phyloP scores from a whole-genome alignment of 1,140 invertebrate species.

The Calycopis cecrops region DNA sequence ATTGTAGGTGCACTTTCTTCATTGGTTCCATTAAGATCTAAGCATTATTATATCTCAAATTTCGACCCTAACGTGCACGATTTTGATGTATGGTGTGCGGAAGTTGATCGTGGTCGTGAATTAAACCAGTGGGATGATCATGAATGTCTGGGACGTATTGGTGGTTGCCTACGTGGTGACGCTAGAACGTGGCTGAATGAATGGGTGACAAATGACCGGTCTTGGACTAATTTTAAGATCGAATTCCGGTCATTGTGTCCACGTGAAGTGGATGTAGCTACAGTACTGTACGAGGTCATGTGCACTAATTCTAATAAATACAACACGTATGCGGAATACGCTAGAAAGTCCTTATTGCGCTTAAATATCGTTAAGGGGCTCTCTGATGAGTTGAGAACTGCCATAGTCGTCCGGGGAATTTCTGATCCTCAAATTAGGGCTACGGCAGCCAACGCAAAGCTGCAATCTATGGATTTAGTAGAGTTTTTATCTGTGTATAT shows the following conservation, averaged over 20 bases:
- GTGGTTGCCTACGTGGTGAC: conserved; percentile 17
- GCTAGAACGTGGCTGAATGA: conserved; percentile 29
- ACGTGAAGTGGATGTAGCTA: conserved; percentile 10
- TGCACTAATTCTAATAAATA: no score
- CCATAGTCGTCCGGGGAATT: no score
- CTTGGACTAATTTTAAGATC: conserved; percentile 31
- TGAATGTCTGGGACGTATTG: conserved; percentile 8
- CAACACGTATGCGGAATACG: no score
- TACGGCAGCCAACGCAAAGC: no score
- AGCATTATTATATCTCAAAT: conserved; percentile 28
- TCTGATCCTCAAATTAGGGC: conserved; percentile 28
- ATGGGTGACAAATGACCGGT: conserved; percentile 27
- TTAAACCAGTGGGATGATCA: conserved; percentile 23
- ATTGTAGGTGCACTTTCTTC: conserved; percentile 3
- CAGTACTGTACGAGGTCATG: conserved; percentile 27
- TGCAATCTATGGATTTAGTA: no score
- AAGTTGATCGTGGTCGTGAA: conserved; percentile 26
- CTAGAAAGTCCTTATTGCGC: no score
- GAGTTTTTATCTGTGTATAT: conserved; percentile 9
- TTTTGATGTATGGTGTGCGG: conserved; percentile 29
- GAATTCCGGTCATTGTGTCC: no score
- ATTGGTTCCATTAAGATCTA: conserved; percentile 17
- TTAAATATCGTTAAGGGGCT: no score
- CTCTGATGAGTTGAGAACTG: no score
- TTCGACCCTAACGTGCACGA: conserved; percentile 28